These are phyloP conservation scores for Addax nasomaculatus DNA, from an alignment of 2,113 vertebrate genomes.

Conservation along the genomic window DNA sequence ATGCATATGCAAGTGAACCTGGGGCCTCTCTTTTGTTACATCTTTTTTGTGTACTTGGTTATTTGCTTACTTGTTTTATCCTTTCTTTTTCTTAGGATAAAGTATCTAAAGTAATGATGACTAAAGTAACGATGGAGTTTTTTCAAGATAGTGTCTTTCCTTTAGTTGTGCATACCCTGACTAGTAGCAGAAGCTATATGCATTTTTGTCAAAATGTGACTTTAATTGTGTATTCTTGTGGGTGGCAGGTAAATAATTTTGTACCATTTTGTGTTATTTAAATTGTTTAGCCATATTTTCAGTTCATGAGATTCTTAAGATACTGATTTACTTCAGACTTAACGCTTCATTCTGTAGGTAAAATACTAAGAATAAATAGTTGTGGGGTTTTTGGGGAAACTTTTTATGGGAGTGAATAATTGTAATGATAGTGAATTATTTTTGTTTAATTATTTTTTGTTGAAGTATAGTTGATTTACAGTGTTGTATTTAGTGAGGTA, in stretches of 20 bases:
- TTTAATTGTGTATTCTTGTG: not conserved
- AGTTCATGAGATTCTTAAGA: not conserved
- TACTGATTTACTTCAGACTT: not conserved
- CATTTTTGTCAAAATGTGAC: not conserved
- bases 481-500: not conserved
- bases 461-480: not conserved
- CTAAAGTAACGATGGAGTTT: not conserved
- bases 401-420: not conserved
- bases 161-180: not conserved
- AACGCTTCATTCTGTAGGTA: not conserved
- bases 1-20: not conserved
- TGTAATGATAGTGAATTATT: not conserved
- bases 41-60: not conserved
- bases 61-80: not conserved
- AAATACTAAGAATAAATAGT: not conserved
- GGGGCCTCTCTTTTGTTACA: not conserved
- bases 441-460: not conserved
- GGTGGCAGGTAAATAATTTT: not conserved
- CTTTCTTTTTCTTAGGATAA: not conserved
- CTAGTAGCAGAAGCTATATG: not conserved
- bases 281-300: not conserved
- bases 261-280: not conserved
- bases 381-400: not conserved
- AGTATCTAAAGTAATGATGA: not conserved
- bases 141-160: not conserved